Percentiles rank a stretch among this genome's conserved stretches.
Conservation (phyloP, 2,797 vertebrate genomes). For the Psittacula derbiana region DNA sequence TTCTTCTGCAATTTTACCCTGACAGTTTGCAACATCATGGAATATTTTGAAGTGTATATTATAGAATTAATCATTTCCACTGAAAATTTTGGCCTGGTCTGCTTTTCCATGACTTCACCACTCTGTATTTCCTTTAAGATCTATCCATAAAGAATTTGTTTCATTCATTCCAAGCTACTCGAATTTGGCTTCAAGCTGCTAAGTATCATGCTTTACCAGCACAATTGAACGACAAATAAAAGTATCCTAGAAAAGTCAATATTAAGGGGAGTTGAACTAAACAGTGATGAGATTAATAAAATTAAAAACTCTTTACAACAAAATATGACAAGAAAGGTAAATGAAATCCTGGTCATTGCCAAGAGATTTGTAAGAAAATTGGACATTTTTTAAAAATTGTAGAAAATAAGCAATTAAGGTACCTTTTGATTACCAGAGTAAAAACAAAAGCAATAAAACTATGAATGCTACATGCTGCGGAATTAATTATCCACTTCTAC, state of each 20-base stretch:
- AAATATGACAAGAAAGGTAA: background rate
- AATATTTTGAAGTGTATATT: slow-evolving; percentile 32
- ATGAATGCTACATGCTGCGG: background rate
- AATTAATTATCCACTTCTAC: slow-evolving; percentile 66
- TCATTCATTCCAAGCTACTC: background rate
- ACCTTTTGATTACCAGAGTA: background rate
- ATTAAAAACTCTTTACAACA: background rate
- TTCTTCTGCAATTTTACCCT: background rate
- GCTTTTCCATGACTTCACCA: slow-evolving; percentile 29
- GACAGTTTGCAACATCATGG: background rate
- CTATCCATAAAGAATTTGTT: slow-evolving; percentile 25
- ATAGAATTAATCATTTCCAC: slow-evolving; percentile 38
- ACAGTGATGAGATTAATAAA: background rate
- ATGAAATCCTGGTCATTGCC: background rate
- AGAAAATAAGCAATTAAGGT: background rate
- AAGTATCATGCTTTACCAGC: background rate
- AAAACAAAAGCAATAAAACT: background rate
- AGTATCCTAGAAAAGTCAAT: background rate
- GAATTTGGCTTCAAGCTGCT: background rate
- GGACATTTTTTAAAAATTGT: background rate
- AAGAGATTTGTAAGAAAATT: background rate
- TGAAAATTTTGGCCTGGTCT: slow-evolving; percentile 34
- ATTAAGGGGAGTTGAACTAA: background rate
- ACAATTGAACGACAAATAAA: background rate
- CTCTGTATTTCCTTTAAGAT: slow-evolving; percentile 25